A percentile compares a stretch with the other conserved stretches of the same genome.
phyloP scores from a whole-genome alignment of 2,888 invertebrate species.

The Galeopsomyia nigrocyanea region DNA sequence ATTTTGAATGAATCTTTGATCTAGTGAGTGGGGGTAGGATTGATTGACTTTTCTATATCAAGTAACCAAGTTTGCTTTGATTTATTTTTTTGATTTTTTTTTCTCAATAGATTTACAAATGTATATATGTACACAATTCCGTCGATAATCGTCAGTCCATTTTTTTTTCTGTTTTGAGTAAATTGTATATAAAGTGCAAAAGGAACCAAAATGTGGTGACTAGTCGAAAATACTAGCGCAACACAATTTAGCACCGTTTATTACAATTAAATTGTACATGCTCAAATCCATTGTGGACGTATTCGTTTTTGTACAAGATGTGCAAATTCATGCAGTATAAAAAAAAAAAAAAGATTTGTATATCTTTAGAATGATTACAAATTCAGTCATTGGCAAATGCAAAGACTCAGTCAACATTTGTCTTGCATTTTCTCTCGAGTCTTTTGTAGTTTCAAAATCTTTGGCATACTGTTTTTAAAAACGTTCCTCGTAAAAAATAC shows the following conservation, averaged over 20 bases:
- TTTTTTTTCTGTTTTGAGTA: too few species aligned
- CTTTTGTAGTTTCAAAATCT: constrained; percentile 18
- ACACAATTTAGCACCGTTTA: constrained; percentile 26
- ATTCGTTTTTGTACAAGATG: constrained; percentile 8
- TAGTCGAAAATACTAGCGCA: background rate
- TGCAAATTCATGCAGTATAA: constrained; percentile 19
- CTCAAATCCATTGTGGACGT: constrained; percentile 6
- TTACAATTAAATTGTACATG: constrained; percentile 36
- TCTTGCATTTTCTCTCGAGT: constrained; percentile 13
- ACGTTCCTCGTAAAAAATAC: constrained; percentile 24
- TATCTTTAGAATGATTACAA: constrained; percentile 1
- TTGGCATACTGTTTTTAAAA: constrained; percentile 8
- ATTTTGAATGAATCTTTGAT: constrained; percentile 5
- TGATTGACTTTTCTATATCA: background rate
- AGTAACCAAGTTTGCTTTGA: constrained; percentile 6
- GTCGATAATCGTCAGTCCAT: constrained; percentile 1
- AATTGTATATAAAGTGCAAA: too few species aligned
- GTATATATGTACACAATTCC: constrained; percentile 12
- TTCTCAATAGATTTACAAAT: too few species aligned
- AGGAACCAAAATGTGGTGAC: too few species aligned
- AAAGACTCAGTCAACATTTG: constrained; percentile 2
- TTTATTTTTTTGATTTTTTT: too few species aligned
- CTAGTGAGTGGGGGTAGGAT: background rate
- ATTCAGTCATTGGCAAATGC: constrained; percentile 8
- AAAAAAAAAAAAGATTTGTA: background rate